Evolutionary conservation across 2,113 vertebrate species (phyloP).

Genomic region (Gopherus flavomarginatus): DNA sequence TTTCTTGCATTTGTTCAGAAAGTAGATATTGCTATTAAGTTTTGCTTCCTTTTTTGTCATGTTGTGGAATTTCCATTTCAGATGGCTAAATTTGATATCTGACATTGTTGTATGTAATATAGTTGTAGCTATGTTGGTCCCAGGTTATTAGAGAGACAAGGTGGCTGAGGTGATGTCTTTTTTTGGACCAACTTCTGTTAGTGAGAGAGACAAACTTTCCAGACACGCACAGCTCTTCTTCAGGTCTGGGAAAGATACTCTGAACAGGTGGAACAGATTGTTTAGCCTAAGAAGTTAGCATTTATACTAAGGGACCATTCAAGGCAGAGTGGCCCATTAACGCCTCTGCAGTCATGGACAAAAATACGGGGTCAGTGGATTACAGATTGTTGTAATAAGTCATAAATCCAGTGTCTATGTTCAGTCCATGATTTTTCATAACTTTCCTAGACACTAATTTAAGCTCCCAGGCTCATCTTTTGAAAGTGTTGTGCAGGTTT

Average conservation of each 20-base stretch:
- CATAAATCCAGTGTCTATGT: not conserved
- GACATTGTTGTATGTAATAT: not conserved
- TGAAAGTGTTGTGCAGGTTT: not conserved
- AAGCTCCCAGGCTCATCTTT: not conserved
- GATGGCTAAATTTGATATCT: not conserved
- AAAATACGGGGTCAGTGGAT: not conserved
- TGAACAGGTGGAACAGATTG: not conserved
- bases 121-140: not conserved
- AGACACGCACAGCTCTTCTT: not conserved
- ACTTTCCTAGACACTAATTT: not conserved
- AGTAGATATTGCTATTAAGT: not conserved
- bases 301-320: not conserved
- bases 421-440: not conserved
- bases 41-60: not conserved
- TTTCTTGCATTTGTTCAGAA: not conserved
- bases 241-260: not conserved
- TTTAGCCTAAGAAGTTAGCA: not conserved
- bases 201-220: not conserved
- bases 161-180: not conserved
- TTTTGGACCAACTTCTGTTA: not conserved
- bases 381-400: not conserved
- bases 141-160: not conserved
- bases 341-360: not conserved
- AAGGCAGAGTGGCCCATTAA: not conserved
- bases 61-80: not conserved